Conservation (phyloP, 2,888 invertebrate species). For the Xestobium rufovillosum region DNA sequence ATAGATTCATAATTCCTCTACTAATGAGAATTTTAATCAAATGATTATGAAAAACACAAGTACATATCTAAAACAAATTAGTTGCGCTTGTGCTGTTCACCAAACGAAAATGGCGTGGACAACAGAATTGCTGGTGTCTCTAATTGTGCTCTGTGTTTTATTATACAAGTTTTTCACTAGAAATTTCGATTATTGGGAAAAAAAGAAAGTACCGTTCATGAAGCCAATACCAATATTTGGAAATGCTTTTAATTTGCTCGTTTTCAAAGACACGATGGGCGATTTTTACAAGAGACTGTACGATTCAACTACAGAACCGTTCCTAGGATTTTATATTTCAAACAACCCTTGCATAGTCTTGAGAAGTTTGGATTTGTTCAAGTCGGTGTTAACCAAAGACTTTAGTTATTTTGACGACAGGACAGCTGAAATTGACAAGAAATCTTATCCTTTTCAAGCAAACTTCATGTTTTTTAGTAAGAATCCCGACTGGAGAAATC, state of each 20-base stretch:
- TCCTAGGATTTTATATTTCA: constrained; percentile 42
- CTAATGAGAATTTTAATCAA: too few species aligned
- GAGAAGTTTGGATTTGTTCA: constrained; percentile 42
- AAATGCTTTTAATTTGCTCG: constrained; percentile 37
- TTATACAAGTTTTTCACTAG: constrained; percentile 35
- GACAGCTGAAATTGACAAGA: constrained; percentile 16
- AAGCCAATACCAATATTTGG: constrained; percentile 41
- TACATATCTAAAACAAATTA: too few species aligned
- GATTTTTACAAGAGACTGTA: constrained; percentile 15
- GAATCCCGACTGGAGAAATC: constrained; percentile 20
- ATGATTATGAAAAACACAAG: too few species aligned
- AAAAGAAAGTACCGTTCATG: constrained; percentile 36
- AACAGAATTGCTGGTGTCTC: too few species aligned
- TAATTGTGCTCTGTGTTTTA: too few species aligned
- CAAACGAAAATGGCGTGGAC: too few species aligned
- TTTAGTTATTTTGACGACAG: constrained; percentile 37
- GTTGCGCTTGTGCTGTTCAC: too few species aligned
- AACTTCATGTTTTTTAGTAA: constrained; percentile 19
- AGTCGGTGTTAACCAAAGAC: constrained; percentile 41
- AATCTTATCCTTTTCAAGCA: constrained; percentile 18
- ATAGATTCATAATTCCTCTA: too few species aligned
- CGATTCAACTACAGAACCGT: constrained; percentile 25
- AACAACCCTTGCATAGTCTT: constrained; percentile 42
- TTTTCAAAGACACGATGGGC: constrained; percentile 32
- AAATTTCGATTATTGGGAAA: constrained; percentile 42